Base-by-base conservation (phyloP, 2,113 vertebrate genomes). In the Nycticryphes semicollaris region DNA sequence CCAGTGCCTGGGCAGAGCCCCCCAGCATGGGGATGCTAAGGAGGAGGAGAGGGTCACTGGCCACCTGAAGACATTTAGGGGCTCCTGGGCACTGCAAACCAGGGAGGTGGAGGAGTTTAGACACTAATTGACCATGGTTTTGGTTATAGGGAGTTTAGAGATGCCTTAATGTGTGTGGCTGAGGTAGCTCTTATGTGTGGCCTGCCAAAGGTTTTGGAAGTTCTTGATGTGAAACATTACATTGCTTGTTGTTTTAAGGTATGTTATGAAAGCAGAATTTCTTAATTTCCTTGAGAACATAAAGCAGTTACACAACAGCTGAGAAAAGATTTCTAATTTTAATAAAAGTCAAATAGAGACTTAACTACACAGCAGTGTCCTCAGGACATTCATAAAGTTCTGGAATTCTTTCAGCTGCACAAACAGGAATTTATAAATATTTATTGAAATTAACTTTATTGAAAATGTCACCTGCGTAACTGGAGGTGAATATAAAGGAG, bases 301-400 rank as follows among this genome's bases (percentile, higher is more conserved):
- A 50, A 64, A 90, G 2, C 53, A 86, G 75, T 80, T 87, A 56
- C 45, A 77, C 43, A 89, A 92, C 81, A 84, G 86, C 81, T 13
- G 19, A 84, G 91, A 95, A 84, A 92, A 80, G 39, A 94, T 77
- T 79, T 76, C 41, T 64, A 76, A 67, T 97, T 96, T 95, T 92
- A 95, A 90, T 93, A 92, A 70, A 95, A 94, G 64, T 87, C 56
- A 81, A 91, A 69, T 48, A 84, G 62, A 53, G 45, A 43, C 35
- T 93, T 81, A 90, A 45, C 73, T 69, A 19, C 14, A 21, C 31
- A 3, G 8, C 76, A 74, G 2, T 77, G 72, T 96, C 95, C 91
- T 86, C 16, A 22, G 97, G 94, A 91, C 43, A 62, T 95, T 89
- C 56, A 53, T 85, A 81, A 96, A 87, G 41, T 73, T 90, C 76